Conservation (phyloP, 2,113 vertebrate genomes). For the Opisthocomus hoazin region DNA sequence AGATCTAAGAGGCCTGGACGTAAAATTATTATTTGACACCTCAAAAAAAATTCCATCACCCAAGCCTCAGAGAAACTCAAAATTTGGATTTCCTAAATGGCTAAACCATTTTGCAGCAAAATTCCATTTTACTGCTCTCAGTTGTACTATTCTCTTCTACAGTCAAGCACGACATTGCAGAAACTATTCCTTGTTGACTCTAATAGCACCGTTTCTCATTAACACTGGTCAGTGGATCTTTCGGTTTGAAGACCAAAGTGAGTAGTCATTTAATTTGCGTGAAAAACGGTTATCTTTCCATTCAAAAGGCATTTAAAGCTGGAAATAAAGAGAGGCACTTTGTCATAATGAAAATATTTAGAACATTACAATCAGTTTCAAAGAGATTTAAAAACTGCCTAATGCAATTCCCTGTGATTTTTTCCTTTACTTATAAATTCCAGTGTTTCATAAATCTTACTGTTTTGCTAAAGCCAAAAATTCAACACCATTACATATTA, state of each 20-base stretch:
- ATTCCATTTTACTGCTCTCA: not conserved
- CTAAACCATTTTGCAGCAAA: not conserved
- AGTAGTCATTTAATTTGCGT: not conserved
- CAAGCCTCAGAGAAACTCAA: not conserved
- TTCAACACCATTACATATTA: not conserved
- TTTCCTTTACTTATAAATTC: not conserved
- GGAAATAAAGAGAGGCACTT: not conserved
- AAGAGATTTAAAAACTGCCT: not conserved
- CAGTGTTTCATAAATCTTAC: not conserved
- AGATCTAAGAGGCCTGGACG: not conserved
- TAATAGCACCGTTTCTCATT: not conserved
- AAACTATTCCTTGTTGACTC: not conserved
- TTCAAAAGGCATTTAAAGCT: not conserved
- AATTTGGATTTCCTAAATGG: not conserved
- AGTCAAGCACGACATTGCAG: not conserved
- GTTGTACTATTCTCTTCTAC: not conserved
- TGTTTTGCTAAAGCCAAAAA: not conserved
- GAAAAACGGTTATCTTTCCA: not conserved
- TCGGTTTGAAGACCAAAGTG: not conserved
- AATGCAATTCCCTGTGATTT: not conserved
- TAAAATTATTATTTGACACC: not conserved
- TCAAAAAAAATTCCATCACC: too few species aligned
- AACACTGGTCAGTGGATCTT: not conserved
- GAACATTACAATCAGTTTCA: not conserved
- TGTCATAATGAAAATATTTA: not conserved